These are phyloP conservation scores for Mus spicilegus DNA, from an alignment of 2,113 vertebrate species.

Conservation along the genomic window DNA sequence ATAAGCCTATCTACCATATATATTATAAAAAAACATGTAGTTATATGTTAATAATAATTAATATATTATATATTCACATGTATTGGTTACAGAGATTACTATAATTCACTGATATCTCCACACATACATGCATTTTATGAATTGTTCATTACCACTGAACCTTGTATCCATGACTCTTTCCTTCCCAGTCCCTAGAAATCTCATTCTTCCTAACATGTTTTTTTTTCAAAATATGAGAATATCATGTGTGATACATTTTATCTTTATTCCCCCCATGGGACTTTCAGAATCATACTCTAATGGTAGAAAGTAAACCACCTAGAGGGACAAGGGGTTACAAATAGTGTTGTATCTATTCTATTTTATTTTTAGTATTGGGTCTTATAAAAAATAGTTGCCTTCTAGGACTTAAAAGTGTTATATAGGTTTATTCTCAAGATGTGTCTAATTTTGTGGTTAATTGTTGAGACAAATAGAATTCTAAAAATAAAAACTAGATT, in stretches of 20 bases:
- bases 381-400: not conserved
- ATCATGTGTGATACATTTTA: not conserved
- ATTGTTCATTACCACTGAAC: not conserved
- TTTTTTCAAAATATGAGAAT: not conserved
- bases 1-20: not conserved
- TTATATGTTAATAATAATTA: not conserved
- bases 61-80: not conserved
- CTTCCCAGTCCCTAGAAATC: not conserved
- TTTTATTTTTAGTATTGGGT: not conserved
- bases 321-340: accelerated
- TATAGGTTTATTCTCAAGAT: not conserved
- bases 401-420: not conserved
- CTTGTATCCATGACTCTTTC: not conserved
- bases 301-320: not conserved
- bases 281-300: not conserved
- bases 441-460: not conserved
- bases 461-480: not conserved
- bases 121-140: not conserved
- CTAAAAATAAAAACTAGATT: not conserved
- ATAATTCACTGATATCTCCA: not conserved
- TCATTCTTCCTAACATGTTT: not conserved
- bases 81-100: not conserved
- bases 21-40: not conserved
- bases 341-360: not conserved
- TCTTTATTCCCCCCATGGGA: not conserved